phyloP scores from a whole-genome alignment of 2,797 vertebrate species.

The Mormyrus hasselquistii region DNA sequence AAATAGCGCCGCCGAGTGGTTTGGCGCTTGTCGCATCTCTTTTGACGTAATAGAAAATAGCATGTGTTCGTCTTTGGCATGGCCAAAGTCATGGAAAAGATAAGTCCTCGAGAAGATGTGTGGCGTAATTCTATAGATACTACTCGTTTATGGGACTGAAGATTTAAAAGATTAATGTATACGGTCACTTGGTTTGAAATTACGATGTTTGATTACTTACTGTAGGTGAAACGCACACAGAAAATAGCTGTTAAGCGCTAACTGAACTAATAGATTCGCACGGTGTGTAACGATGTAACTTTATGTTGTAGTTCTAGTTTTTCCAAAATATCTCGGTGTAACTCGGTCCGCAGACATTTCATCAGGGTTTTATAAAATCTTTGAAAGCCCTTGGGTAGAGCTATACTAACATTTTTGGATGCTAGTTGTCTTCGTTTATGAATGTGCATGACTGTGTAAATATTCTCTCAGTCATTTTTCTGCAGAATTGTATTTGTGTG shows the following conservation, averaged over 20 bases:
- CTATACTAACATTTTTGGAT: neutral
- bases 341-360: neutral
- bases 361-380: neutral
- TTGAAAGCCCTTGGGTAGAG: neutral
- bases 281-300: neutral
- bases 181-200: neutral
- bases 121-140: neutral
- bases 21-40: neutral
- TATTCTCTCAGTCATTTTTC: neutral
- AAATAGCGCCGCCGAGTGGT: conserved; percentile 14
- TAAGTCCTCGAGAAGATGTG: neutral
- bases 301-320: neutral
- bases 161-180: neutral
- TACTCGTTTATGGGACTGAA: neutral
- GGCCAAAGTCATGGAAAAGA: neutral
- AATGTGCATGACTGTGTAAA: neutral
- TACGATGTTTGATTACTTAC: neutral
- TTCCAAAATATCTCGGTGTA: neutral
- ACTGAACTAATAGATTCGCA: neutral
- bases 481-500: neutral
- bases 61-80: neutral
- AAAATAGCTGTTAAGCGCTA: neutral
- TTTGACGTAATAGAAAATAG: conserved; percentile 9
- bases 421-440: neutral
- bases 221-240: neutral